These are phyloP conservation scores for Oscheius sp. DNA, from an alignment of 2,888 invertebrate species.

Conservation along the genomic window DNA sequence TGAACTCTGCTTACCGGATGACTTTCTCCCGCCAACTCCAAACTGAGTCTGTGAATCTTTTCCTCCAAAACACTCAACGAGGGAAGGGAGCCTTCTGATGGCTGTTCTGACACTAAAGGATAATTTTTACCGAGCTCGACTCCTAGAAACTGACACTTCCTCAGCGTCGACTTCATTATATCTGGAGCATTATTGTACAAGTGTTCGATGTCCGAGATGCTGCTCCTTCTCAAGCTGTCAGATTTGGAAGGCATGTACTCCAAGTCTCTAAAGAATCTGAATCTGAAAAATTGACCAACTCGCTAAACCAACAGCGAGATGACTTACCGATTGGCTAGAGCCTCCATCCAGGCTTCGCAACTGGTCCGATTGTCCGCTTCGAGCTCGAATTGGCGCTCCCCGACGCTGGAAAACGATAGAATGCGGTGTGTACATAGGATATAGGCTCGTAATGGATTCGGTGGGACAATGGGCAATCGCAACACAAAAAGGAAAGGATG, in stretches of 20 bases:
- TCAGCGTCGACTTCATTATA: constrained; percentile 22
- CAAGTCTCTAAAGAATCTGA: constrained; percentile 15
- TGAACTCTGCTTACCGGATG: not conserved
- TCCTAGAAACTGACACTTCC: constrained; percentile 11
- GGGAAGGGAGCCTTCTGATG: constrained; percentile 14
- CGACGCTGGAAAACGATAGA: constrained; percentile 54
- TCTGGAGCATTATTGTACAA: constrained; percentile 3
- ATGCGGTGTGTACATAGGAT: constrained; percentile 6
- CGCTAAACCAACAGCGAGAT: not conserved
- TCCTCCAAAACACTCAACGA: constrained; percentile 38
- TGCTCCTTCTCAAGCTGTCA: not conserved
- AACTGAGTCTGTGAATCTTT: constrained; percentile 22
- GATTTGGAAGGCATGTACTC: not conserved
- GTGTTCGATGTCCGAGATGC: not conserved
- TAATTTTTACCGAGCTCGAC: not conserved
- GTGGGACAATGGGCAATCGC: constrained; percentile 21
- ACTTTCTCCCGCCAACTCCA: constrained; percentile 21
- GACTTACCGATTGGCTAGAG: constrained; percentile 74
- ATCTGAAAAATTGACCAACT: not conserved
- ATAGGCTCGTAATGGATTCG: not conserved
- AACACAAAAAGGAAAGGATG: constrained; percentile 17
- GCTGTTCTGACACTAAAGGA: constrained; percentile 21
- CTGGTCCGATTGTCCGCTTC: constrained; percentile 77
- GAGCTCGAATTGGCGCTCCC: constrained; percentile 70
- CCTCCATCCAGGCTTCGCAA: constrained; percentile 77